Conservation (phyloP, 2,888 invertebrate species). For the Strigamia maritima region DNA sequence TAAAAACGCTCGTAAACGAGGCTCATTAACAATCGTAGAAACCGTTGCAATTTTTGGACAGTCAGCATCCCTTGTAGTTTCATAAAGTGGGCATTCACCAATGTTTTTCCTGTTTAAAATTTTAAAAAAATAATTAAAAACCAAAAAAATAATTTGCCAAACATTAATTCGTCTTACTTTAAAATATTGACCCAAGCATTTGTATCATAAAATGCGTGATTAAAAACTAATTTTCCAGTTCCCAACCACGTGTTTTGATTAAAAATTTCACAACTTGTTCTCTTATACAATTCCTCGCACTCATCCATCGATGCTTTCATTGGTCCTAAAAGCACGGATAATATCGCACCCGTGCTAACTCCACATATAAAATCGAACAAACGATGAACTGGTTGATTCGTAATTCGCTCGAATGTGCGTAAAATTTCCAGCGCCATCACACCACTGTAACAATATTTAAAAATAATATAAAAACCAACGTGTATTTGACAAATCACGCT, state of each 20-base stretch:
- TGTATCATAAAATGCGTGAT: conserved; percentile 85
- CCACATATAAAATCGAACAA: conserved; percentile 85
- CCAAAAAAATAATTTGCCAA: not conserved
- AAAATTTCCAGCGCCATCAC: conserved; percentile 79
- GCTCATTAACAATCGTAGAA: conserved; percentile 74
- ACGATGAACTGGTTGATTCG: conserved; percentile 62
- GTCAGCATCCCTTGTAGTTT: conserved; percentile 57
- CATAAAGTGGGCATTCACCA: conserved; percentile 54
- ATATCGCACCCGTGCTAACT: conserved; percentile 78
- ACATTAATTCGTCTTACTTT: conserved; percentile 54
- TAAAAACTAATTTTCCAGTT: conserved; percentile 73
- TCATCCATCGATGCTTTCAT: conserved; percentile 61
- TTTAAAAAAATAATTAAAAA: not conserved
- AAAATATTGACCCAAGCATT: conserved; percentile 75
- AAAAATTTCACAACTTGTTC: conserved; percentile 61
- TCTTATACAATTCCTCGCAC: conserved; percentile 61
- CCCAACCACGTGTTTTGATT: too few relatives aligned
- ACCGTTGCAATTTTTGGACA: conserved; percentile 69
- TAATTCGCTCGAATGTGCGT: conserved; percentile 69
- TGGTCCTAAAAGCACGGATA: conserved; percentile 68
- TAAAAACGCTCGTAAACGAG: conserved; percentile 69
- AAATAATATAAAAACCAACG: not conserved
- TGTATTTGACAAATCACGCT: conserved; percentile 37
- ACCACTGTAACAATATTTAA: conserved; percentile 59
- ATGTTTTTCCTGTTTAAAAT: conserved; percentile 35